Percentiles rank a stretch among this genome's conserved stretches.
These are phyloP conservation scores for Sinocyclocheilus anshuiensis DNA, from an alignment of 2,113 vertebrate species.

Conservation along the genomic window DNA sequence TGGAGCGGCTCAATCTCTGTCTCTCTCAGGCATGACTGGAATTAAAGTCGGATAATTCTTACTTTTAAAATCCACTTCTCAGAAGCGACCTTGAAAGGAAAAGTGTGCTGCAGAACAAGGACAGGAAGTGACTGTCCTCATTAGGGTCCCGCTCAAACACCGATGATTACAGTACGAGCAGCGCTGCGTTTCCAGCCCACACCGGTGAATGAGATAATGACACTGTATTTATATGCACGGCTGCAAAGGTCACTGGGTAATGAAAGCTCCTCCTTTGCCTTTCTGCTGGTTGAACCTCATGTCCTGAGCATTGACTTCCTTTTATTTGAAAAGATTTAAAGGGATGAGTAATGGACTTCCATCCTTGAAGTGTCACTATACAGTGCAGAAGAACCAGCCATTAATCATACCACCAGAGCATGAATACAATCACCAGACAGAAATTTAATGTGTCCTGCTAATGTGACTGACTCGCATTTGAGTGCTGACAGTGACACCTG, in stretches of 20 bases:
- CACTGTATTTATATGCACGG: conserved; percentile 17
- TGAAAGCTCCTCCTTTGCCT: conserved; percentile 46
- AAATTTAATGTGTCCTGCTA: conserved; percentile 15
- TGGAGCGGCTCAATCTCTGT: background rate
- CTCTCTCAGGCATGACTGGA: conserved; percentile 33
- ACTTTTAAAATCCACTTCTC: background rate
- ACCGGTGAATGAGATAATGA: conserved; percentile 40
- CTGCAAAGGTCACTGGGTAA: conserved; percentile 45
- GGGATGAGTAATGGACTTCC: conserved; percentile 42
- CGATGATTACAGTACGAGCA: conserved; percentile 21
- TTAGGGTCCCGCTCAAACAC: background rate
- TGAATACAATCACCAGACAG: conserved; percentile 33
- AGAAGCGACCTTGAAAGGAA: conserved; percentile 10
- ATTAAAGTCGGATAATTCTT: conserved; percentile 16
- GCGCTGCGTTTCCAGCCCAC: background rate
- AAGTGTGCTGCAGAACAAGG: background rate
- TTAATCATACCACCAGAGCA: conserved; percentile 32
- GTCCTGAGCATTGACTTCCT: conserved; percentile 24
- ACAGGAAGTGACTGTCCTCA: conserved; percentile 24
- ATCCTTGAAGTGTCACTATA: conserved; percentile 34
- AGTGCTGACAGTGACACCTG: conserved; percentile 31
- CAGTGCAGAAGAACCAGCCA: conserved; percentile 18
- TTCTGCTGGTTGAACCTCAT: conserved; percentile 32
- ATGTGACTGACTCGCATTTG: conserved; percentile 25
- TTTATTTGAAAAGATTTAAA: conserved; percentile 47